A percentile compares a stretch with the other conserved stretches of the same genome.
phyloP scores from a whole-genome alignment of 2,113 vertebrate genomes.

The Pelecanoides urinatrix region DNA sequence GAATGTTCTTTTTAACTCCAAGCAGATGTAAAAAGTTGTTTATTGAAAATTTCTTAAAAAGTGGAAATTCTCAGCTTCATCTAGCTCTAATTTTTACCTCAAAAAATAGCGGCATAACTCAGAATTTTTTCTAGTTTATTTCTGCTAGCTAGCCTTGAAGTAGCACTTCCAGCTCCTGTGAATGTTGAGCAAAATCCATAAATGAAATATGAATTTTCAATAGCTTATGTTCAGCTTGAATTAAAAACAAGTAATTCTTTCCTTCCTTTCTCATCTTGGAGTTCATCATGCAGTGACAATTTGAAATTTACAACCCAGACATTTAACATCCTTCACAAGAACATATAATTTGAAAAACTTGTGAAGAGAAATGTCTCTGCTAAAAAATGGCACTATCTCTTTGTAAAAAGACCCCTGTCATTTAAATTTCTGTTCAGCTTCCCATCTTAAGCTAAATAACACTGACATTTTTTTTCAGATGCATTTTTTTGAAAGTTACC shows the following conservation, averaged over 20 bases:
- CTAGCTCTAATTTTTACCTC: not conserved
- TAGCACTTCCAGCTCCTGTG: constrained; percentile 3
- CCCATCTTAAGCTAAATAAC: constrained; percentile 62
- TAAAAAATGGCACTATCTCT: constrained; percentile 60
- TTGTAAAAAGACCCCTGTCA: constrained; percentile 64
- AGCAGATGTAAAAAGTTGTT: not conserved
- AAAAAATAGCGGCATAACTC: not conserved
- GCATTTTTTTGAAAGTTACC: constrained; percentile 57
- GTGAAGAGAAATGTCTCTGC: constrained; percentile 68
- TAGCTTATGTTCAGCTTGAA: constrained; percentile 44
- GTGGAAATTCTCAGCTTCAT: not conserved
- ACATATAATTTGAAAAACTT: constrained; percentile 76
- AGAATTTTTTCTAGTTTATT: not conserved
- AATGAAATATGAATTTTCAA: constrained; percentile 56
- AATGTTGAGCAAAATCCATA: constrained; percentile 50
- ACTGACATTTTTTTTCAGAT: constrained; percentile 67
- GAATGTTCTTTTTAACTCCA: not conserved
- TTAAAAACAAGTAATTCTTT: constrained; percentile 57
- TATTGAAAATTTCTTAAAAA: not conserved
- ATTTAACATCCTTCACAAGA: constrained; percentile 71
- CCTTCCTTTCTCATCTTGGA: constrained; percentile 39
- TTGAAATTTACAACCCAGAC: constrained; percentile 66
- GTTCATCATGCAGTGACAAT: constrained; percentile 68
- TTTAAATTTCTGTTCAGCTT: constrained; percentile 70
- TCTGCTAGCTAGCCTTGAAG: not conserved